Evolutionary conservation across 2,888 invertebrate genomes (phyloP).

Genomic region (Hydrotaea cyrtoneurina): DNA sequence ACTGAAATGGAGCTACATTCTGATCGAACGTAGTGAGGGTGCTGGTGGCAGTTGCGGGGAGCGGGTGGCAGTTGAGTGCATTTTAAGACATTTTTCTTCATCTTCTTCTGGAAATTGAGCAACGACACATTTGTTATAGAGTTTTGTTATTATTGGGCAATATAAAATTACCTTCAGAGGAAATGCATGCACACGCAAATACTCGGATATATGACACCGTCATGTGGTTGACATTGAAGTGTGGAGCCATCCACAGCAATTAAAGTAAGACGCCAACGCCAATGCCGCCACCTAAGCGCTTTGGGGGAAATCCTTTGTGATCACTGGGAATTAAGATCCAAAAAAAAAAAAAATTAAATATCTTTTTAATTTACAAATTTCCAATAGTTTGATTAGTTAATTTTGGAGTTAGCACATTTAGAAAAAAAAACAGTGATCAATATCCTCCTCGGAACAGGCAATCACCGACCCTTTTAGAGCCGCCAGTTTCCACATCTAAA

Average conservation of each 20-base stretch:
- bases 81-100: not conserved
- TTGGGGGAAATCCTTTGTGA: too few relatives aligned
- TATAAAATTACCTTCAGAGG: constrained; percentile 62
- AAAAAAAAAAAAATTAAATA: too few relatives aligned
- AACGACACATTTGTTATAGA: not conserved
- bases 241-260: not conserved
- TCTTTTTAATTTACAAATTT: too few relatives aligned
- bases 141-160: constrained; percentile 23
- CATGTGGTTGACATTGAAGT: not conserved
- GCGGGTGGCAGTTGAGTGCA: not conserved
- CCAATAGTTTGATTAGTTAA: too few relatives aligned
- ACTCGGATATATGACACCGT: constrained; percentile 28
- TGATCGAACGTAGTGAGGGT: too few relatives aligned
- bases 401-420: too few relatives aligned
- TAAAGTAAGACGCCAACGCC: constrained; percentile 4
- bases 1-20: not conserved
- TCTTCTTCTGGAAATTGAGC: constrained; percentile 20
- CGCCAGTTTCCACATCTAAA: too few relatives aligned
- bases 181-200: constrained; percentile 39
- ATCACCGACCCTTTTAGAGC: too few relatives aligned
- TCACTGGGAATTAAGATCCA: too few relatives aligned
- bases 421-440: too few relatives aligned
- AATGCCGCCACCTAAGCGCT: not conserved
- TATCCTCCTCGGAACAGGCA: too few relatives aligned
- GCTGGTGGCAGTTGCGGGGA: not conserved